Conservation (phyloP, 2,797 vertebrate species). For the Eupleurogrammus muticus region DNA sequence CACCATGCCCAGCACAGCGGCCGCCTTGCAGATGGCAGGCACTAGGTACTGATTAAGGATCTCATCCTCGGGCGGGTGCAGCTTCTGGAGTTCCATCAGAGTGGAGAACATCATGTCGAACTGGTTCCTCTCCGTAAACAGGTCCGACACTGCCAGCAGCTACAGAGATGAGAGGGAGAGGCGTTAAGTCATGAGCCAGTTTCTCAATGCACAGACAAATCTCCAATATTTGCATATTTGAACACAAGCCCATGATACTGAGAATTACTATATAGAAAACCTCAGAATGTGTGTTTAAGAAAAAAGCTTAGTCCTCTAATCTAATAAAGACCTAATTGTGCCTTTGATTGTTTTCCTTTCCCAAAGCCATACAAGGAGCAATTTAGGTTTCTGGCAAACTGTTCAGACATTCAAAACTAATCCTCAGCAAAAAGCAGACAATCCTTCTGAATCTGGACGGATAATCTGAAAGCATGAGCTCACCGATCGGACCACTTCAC, state of each 20-base stretch:
- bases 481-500: conserved; percentile 97
- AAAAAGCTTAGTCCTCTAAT: too few species aligned
- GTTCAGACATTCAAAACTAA: neutral
- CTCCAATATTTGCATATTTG: too few species aligned
- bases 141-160: conserved; percentile 97
- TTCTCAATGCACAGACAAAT: too few species aligned
- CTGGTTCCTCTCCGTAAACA: conserved; percentile 98
- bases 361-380: neutral
- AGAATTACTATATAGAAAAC: too few species aligned
- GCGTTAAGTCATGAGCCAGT: neutral
- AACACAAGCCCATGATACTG: too few species aligned
- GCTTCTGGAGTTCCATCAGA: conserved; percentile 92
- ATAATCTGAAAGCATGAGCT: conserved; percentile 62
- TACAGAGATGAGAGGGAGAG: conserved; percentile 51
- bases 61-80: conserved; percentile 95
- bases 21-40: conserved; percentile 97
- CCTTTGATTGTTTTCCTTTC: neutral
- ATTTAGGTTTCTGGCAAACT: neutral
- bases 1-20: conserved; percentile 98
- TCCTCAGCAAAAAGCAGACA: neutral
- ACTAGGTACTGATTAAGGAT: conserved; percentile 97
- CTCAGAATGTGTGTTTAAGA: too few species aligned
- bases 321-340: too few species aligned
- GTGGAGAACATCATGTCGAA: conserved; percentile 99
- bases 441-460: neutral